Evolutionary conservation across 2,888 invertebrate species (phyloP).

Genomic region (Autographa pulchrina): DNA sequence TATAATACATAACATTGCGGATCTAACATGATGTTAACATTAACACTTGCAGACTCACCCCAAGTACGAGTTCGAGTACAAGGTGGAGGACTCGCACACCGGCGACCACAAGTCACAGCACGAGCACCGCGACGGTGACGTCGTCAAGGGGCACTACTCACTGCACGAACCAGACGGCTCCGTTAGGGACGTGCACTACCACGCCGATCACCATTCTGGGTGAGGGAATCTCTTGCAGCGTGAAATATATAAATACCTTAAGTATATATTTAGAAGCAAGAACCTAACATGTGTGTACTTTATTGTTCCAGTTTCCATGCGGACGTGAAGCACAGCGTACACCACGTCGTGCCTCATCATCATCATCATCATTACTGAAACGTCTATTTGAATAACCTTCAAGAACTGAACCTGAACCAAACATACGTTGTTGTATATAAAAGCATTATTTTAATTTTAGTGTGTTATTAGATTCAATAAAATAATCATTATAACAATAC

Average conservation of each 20-base stretch:
- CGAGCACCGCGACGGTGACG: conserved; percentile 71
- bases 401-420: background rate
- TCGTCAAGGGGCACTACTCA: conserved; percentile 54
- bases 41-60: conserved; percentile 62
- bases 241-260: background rate
- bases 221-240: conserved; percentile 42
- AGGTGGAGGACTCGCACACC: conserved; percentile 84
- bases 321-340: conserved; percentile 4
- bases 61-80: conserved; percentile 79
- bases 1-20: background rate
- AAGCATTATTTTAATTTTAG: background rate
- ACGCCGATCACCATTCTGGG: conserved; percentile 55
- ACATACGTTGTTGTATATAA: background rate
- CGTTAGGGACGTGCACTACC: conserved; percentile 59
- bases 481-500: background rate
- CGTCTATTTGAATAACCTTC: background rate
- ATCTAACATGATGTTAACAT: background rate
- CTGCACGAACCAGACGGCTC: conserved; percentile 57
- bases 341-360: conserved; percentile 4
- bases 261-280: background rate
- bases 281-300: background rate
- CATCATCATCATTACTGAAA: conserved; percentile 46
- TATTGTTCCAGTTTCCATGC: background rate
- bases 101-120: conserved; percentile 83
- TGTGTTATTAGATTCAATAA: background rate